These are phyloP conservation scores for Sceloporus undulatus DNA, from an alignment of 2,113 vertebrate species.

Conservation along the genomic window DNA sequence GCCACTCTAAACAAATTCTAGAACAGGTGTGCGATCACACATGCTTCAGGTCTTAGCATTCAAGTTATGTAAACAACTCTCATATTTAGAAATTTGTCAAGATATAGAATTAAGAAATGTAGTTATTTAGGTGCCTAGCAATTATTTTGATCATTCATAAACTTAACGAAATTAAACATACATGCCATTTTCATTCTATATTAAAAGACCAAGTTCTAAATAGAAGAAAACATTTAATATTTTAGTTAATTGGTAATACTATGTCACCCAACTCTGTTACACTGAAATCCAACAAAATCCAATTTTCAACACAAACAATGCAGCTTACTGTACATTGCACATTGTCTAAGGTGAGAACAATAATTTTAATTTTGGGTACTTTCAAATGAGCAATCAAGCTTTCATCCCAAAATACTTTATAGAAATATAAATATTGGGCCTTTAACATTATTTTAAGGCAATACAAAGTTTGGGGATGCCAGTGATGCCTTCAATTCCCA, in stretches of 20 bases:
- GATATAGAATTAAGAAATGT: not conserved
- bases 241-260: not conserved
- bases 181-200: not conserved
- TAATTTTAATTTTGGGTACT: not conserved
- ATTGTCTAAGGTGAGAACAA: not conserved
- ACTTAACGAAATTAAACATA: constrained; percentile 15
- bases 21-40: too few relatives aligned
- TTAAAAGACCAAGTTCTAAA: not conserved
- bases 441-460: not conserved
- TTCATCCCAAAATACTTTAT: not conserved
- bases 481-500: not conserved
- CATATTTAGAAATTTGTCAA: not conserved
- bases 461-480: not conserved
- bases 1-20: not conserved
- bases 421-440: not conserved
- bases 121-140: not conserved
- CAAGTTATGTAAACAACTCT: not conserved
- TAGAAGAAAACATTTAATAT: not conserved
- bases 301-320: constrained; percentile 3
- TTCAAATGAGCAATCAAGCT: not conserved
- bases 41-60: not conserved
- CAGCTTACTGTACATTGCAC: not conserved
- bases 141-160: not conserved
- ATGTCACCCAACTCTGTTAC: not conserved
- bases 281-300: not conserved